A percentile compares a stretch with the other conserved stretches of the same genome.
These are phyloP conservation scores for Rostratula benghalensis DNA, from an alignment of 2,113 vertebrate species.

Conservation along the genomic window DNA sequence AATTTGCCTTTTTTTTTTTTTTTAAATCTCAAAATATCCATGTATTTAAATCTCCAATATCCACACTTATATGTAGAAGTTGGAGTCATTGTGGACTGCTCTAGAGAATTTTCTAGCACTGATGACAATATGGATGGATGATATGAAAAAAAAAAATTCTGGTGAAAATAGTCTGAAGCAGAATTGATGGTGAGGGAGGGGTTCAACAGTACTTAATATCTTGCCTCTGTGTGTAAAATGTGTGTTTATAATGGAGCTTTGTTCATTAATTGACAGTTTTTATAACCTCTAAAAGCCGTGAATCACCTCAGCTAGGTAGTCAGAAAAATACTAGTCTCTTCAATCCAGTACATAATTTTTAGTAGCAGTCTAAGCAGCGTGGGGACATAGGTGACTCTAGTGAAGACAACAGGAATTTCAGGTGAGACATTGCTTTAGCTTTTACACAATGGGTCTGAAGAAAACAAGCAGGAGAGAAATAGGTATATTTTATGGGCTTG, in stretches of 20 bases:
- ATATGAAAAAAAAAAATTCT: background rate
- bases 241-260: background rate
- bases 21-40: background rate
- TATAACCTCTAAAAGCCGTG: background rate
- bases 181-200: background rate
- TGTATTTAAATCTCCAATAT: background rate
- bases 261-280: background rate
- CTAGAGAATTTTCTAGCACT: background rate
- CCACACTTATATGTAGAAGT: background rate
- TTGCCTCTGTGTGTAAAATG: background rate
- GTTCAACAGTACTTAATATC: background rate
- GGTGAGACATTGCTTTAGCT: background rate
- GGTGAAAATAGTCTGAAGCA: background rate
- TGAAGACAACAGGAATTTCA: background rate
- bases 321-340: background rate
- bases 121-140: background rate
- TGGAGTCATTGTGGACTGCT: background rate
- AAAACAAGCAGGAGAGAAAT: background rate
- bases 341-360: background rate
- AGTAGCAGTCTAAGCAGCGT: background rate
- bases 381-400: background rate
- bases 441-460: background rate
- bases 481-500: background rate
- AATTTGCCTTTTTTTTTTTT: background rate
- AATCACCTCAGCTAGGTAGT: background rate